Conservation (phyloP, 2,888 invertebrate genomes). For the Apomyelois bistriatella region DNA sequence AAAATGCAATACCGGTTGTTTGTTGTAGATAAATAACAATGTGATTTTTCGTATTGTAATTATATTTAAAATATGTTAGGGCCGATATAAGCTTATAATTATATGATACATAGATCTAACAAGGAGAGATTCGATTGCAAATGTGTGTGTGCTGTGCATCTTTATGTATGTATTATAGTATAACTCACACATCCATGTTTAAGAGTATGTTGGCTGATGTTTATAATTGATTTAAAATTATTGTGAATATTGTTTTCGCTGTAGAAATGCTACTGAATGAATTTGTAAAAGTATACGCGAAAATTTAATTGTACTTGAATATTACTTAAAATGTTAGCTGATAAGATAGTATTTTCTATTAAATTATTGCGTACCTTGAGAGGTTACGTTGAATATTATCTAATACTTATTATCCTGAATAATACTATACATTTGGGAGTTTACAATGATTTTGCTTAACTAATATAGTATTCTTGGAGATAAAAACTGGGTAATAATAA, state of each 20-base stretch:
- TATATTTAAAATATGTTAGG: too few relatives aligned
- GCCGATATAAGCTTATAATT: too few relatives aligned
- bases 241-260: not conserved
- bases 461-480: too few relatives aligned
- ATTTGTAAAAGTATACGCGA: constrained; percentile 5
- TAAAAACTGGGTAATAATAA: too few relatives aligned
- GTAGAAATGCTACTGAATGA: not conserved
- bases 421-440: not conserved
- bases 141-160: too few relatives aligned
- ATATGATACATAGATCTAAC: too few relatives aligned
- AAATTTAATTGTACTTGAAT: constrained; percentile 3
- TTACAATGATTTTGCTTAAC: not conserved
- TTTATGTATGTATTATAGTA: too few relatives aligned
- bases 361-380: not conserved
- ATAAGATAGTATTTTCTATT: constrained; percentile 6
- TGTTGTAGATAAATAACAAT: too few relatives aligned
- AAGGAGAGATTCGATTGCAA: too few relatives aligned
- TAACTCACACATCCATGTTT: not conserved
- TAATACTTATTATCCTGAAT: not conserved
- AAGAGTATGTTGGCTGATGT: not conserved
- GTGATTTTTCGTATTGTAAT: too few relatives aligned
- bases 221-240: not conserved
- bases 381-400: not conserved
- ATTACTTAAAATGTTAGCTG: constrained; percentile 1
- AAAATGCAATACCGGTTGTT: too few relatives aligned